Evolutionary conservation across 2,888 invertebrate species (phyloP).

Genomic region (Neoascia interrupta): DNA sequence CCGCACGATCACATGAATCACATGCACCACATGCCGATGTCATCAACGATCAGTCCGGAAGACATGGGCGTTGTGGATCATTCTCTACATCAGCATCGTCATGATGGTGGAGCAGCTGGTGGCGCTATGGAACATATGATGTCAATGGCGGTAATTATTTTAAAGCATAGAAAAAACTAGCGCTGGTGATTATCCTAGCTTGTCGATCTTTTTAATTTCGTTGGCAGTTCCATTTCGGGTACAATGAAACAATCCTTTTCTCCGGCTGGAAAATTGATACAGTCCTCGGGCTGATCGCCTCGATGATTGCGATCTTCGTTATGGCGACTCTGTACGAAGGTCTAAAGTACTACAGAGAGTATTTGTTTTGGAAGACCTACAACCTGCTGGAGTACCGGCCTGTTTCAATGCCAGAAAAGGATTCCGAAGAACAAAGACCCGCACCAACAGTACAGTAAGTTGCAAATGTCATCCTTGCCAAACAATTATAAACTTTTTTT

Average conservation of each 20-base stretch:
- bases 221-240: conserved; percentile 90
- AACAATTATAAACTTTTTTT: background rate
- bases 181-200: background rate
- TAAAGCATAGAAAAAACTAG: too few species aligned
- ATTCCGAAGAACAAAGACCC: conserved; percentile 83
- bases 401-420: conserved; percentile 88
- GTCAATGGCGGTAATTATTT: conserved; percentile 79
- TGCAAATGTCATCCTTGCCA: conserved; percentile 10
- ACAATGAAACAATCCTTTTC: conserved; percentile 88
- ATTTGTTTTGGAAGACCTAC: conserved; percentile 92
- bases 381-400: conserved; percentile 91
- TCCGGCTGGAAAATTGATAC: conserved; percentile 89
- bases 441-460: conserved; percentile 89
- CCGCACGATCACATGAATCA: conserved; percentile 66
- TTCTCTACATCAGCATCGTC: conserved; percentile 57
- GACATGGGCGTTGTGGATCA: conserved; percentile 25
- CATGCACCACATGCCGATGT: conserved; percentile 29
- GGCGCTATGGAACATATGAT: conserved; percentile 77
- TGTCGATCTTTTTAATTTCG: background rate
- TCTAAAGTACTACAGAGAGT: conserved; percentile 86
- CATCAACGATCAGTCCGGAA: conserved; percentile 64
- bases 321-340: conserved; percentile 97
- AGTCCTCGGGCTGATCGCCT: conserved; percentile 89
- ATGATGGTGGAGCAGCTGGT: conserved; percentile 23
- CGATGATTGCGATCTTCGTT: conserved; percentile 94